These are phyloP conservation scores for Mastigias papua DNA, from an alignment of 30 jellyfish, hydroid and myxozoan species.

Conservation along the genomic window DNA sequence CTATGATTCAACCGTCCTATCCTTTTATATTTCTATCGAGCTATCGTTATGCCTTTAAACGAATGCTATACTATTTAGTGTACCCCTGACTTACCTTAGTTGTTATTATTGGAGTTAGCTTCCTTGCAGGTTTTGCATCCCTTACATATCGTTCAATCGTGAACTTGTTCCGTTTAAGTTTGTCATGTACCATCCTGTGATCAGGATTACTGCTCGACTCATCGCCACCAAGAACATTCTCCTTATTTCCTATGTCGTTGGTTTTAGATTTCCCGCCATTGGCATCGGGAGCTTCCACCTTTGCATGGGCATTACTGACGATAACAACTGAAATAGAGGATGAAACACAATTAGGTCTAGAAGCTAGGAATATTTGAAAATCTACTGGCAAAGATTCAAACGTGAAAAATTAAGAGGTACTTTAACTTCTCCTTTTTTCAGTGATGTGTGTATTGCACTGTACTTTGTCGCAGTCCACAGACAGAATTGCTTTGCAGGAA, in stretches of 20 bases:
- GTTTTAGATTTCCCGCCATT: conserved; percentile 27
- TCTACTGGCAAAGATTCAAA: too few species aligned
- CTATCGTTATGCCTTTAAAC: not conserved
- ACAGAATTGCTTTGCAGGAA: too few species aligned
- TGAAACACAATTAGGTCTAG: too few species aligned
- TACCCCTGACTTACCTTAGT: not conserved
- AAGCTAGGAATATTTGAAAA: too few species aligned
- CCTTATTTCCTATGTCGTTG: conserved; percentile 27
- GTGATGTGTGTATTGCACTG: too few species aligned
- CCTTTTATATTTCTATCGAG: too few species aligned
- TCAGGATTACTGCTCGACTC: not conserved
- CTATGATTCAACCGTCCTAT: too few species aligned
- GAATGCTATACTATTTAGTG: too few species aligned
- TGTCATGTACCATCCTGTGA: not conserved
- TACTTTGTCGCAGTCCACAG: too few species aligned
- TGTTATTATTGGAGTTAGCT: not conserved
- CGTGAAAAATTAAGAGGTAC: too few species aligned
- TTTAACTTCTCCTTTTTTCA: too few species aligned
- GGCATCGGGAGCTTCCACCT: conserved; percentile 30
- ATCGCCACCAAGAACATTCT: conserved; percentile 7
- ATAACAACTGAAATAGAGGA: conserved; percentile 12
- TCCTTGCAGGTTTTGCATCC: conserved; percentile 11
- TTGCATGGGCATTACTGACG: conserved; percentile 47
- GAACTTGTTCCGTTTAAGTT: not conserved
- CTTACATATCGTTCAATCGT: conserved; percentile 16